phyloP scores from a whole-genome alignment of 2,797 vertebrate genomes.

The Allobates femoralis region DNA sequence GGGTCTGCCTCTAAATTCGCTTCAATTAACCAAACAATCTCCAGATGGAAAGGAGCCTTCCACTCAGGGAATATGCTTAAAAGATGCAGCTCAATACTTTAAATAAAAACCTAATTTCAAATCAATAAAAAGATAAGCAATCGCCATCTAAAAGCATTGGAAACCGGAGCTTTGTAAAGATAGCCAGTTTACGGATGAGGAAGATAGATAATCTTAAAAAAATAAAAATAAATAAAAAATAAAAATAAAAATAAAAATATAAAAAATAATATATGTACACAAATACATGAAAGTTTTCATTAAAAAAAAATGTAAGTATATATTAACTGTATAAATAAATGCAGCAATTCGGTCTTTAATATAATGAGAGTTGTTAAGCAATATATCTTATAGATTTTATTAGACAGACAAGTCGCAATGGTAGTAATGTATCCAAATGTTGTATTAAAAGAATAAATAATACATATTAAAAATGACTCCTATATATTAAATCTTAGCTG shows the following conservation, averaged over 20 bases:
- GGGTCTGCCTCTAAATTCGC: slow-evolving; percentile 27
- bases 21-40: slow-evolving; percentile 39
- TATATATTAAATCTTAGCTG: too few species aligned
- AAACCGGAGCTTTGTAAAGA: not conserved
- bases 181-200: not conserved
- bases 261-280: not conserved
- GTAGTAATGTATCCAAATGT: not conserved
- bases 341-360: not conserved
- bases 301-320: not conserved
- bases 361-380: not conserved
- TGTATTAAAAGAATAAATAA: not conserved
- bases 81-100: not conserved
- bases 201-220: not conserved
- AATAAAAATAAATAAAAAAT: not conserved
- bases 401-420: not conserved
- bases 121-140: not conserved
- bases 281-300: too few species aligned
- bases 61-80: not conserved
- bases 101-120: not conserved
- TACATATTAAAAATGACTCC: not conserved
- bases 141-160: not conserved
- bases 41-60: slow-evolving; percentile 44
- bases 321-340: not conserved
- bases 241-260: not conserved
- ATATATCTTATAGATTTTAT: not conserved